Base-by-base conservation (phyloP, 2,888 invertebrate species). In the Ormyrus nitidulus region DNA sequence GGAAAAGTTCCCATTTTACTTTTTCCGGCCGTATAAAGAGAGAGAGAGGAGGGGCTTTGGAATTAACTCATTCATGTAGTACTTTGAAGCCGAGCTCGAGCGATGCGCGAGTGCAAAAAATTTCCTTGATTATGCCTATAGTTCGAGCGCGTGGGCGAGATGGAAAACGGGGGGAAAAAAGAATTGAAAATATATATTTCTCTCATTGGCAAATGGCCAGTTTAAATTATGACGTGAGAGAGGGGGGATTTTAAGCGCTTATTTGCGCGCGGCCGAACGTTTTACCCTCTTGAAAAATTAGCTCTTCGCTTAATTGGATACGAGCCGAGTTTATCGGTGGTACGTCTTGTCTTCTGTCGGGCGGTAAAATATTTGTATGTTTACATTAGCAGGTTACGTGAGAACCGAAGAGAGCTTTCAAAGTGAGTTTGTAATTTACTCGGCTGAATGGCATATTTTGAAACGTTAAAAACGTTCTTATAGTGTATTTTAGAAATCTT, bases 61-160 rank as follows among this genome's bases (percentile, higher is more conserved):
- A 66, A 80, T 80, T 72, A 80, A 76, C 76, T 75, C 76, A 62
- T 75, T 79, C 79, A 46, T 49, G 61, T 54, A 34, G 58, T 13
- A 65, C 79, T 75, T 79, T 75, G 79, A 71, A 75, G 59, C 49
- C 34, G 34, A 34, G 34, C 34, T 34, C 34, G 34, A 34, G 61
- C 51, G 53, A 65, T 49, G 64, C 19, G 54, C 54, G 58, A 44
- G 64, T 6, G 66, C 7, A 19, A 58, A 59, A 68, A 68, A 79
- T 74, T 79, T 65, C 34, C 74, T 64, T 70, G 58, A 54, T 79
- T 62, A 34, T 56, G 10, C 1, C 34, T 3, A 34, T 34, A 34
- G 34, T 34, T 34, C 34, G 34, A 34, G 34, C 2, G 9, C 6
- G n/a, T 44, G 46, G 19, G 11, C 9, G 19, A 44, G 54, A 51